These are phyloP conservation scores for Sipha flava DNA, from an alignment of 1,140 invertebrate genomes.

Conservation along the genomic window DNA sequence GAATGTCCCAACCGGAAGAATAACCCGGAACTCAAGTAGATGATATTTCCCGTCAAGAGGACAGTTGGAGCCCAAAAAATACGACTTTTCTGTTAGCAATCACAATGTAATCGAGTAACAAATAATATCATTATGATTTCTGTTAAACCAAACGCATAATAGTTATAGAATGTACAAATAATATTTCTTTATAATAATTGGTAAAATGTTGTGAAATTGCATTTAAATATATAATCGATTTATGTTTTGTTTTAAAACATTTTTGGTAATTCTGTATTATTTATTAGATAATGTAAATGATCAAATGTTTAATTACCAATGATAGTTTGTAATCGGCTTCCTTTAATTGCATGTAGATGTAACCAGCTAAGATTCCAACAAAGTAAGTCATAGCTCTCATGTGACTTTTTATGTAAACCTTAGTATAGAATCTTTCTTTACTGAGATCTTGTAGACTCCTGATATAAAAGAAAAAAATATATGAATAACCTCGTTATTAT, in stretches of 20 bases:
- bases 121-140: no score
- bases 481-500: neutral
- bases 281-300: neutral
- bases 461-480: neutral
- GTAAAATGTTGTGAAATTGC: no score
- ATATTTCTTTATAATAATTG: no score
- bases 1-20: neutral
- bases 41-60: neutral
- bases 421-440: slow-evolving; percentile 36
- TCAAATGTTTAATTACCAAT: slow-evolving; percentile 37
- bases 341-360: slow-evolving; percentile 55
- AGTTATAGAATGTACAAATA: no score
- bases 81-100: neutral
- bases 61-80: neutral
- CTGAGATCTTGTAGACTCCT: neutral
- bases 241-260: neutral
- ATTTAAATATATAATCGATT: no score
- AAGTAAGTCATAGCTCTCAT: slow-evolving; percentile 59
- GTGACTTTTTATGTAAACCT: slow-evolving; percentile 59
- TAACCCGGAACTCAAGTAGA: neutral
- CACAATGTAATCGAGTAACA: no score
- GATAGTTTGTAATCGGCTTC: slow-evolving; percentile 47
- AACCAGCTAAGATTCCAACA: slow-evolving; percentile 55
- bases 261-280: neutral
- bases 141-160: no score